phyloP scores from a whole-genome alignment of 2,888 invertebrate genomes.

The Venusia cambrica region DNA sequence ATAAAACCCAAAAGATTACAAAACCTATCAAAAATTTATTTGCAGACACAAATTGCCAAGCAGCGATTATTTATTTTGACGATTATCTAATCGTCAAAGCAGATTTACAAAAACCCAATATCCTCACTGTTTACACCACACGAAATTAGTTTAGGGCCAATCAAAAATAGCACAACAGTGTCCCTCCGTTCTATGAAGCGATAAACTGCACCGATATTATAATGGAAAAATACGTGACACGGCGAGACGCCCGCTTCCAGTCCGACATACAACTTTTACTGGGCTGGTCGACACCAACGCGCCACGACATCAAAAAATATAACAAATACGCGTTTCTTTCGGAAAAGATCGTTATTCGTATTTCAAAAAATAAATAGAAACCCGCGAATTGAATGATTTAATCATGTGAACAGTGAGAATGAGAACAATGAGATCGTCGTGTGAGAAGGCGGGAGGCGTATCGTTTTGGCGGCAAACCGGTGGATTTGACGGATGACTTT shows the following conservation, averaged over 20 bases:
- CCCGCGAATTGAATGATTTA: conserved; percentile 17
- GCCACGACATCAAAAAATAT: conserved; percentile 37
- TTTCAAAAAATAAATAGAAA: conserved; percentile 32
- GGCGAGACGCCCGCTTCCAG: conserved; percentile 52
- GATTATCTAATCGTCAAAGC: conserved; percentile 4
- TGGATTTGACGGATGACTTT: conserved; percentile 67
- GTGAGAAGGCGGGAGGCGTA: conserved; percentile 50
- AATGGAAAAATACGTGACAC: conserved; percentile 66
- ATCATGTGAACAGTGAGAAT: conserved; percentile 24
- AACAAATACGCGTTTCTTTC: too few relatives aligned
- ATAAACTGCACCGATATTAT: conserved; percentile 58
- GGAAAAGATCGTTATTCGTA: too few relatives aligned
- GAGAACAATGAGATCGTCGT: conserved; percentile 54
- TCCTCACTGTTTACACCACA: conserved; percentile 22
- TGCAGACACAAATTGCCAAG: too few relatives aligned
- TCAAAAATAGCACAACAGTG: conserved; percentile 65
- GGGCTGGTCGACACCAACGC: conserved; percentile 66
- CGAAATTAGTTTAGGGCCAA: conserved; percentile 43
- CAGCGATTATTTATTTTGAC: too few relatives aligned
- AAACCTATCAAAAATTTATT: too few relatives aligned
- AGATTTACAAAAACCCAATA: conserved; percentile 12
- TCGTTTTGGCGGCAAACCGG: conserved; percentile 64
- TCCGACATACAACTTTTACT: conserved; percentile 67
- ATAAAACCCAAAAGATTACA: too few relatives aligned
- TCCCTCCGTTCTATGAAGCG: conserved; percentile 61